A percentile compares a stretch with the other conserved stretches of the same genome.
These are phyloP conservation scores for Heliconius sara DNA, from an alignment of 2,888 invertebrate species.

Conservation along the genomic window DNA sequence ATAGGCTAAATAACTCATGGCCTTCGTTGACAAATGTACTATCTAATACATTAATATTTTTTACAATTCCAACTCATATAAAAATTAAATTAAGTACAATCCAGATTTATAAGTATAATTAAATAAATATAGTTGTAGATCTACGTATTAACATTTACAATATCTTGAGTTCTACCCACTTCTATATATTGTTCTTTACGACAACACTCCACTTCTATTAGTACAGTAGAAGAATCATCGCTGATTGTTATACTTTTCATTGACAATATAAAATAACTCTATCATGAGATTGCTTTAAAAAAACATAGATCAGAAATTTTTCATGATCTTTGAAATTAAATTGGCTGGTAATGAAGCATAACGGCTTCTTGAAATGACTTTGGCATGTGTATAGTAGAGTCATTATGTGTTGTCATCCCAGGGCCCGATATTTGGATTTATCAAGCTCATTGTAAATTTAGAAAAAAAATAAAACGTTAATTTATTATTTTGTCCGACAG, in stretches of 20 bases:
- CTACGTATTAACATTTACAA: not conserved
- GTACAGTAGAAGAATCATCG: not conserved
- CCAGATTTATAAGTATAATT: no score
- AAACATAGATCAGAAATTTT: slow-evolving; percentile 16
- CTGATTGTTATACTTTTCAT: not conserved
- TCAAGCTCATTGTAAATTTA: slow-evolving; percentile 39
- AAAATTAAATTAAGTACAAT: no score
- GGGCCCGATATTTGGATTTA: slow-evolving; percentile 24
- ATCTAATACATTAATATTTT: no score
- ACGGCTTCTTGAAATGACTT: slow-evolving; percentile 30
- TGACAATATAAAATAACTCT: slow-evolving; percentile 6
- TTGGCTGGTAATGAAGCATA: slow-evolving; percentile 34
- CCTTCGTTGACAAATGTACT: no score
- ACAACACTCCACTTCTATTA: not conserved
- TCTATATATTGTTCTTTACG: not conserved
- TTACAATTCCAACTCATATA: no score
- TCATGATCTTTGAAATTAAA: slow-evolving; percentile 40
- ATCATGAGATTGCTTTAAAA: slow-evolving; percentile 17
- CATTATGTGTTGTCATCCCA: slow-evolving; percentile 39
- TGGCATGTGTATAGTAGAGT: slow-evolving; percentile 35
- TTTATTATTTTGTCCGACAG: not conserved
- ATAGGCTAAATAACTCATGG: no score
- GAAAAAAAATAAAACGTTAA: slow-evolving; percentile 26
- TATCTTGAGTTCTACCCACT: not conserved
- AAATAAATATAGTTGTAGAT: no score